Evolutionary conservation across 1,140 invertebrate genomes (phyloP), one percentile per base, ranked within the genome.

Genomic region (Drosophila saltans): DNA sequence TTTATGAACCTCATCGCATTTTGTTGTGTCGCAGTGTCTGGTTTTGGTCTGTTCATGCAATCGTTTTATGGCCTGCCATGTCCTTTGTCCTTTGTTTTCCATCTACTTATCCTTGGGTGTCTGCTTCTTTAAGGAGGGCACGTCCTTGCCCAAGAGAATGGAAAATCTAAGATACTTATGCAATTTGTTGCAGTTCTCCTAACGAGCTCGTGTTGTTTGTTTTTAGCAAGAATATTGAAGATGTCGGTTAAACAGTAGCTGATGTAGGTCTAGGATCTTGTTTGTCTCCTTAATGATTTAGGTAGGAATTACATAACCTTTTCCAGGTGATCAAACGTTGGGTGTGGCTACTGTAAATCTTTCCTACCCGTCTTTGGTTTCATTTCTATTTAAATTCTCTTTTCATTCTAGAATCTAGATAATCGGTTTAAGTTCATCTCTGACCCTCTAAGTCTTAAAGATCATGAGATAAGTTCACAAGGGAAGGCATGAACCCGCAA

Each of bases 111-210:
- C 61, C 30, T 57, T 30, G 80, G 80, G 69, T 88, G 79, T 79
- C 68, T 70, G 69, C 75, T 45, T 66, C 69, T 72, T 80, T 67
- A 66, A 70, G 65, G 74, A 68, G 81, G 74, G 74, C 77, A 78
- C 73, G 66, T 79, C 76, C 83, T 86, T 76, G 83, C 72, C 69
- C 59, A 26, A 69, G 41, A 48, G 33, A 66, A 40, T 67, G 57
- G 8, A 66, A 76, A 79, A 78, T 84, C 66, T 62, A 64, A 59
- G 72, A 69, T 66, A 33, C 81, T 88, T 88, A 88, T 90, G 84
- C 84, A 88, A 88, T 88, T 90, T 78, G 84, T 75, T 88, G 84
- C 84, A 89, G 84, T 86, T 79, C 68, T 57, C 56, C 57, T 9
- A 43, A 36, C 36, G 56, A 63, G 55, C 63, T 39, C 9, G 57